A percentile compares a stretch with the other conserved stretches of the same genome.
phyloP scores from a whole-genome alignment of 2,797 vertebrate genomes.

The Lutjanus argentimaculatus region DNA sequence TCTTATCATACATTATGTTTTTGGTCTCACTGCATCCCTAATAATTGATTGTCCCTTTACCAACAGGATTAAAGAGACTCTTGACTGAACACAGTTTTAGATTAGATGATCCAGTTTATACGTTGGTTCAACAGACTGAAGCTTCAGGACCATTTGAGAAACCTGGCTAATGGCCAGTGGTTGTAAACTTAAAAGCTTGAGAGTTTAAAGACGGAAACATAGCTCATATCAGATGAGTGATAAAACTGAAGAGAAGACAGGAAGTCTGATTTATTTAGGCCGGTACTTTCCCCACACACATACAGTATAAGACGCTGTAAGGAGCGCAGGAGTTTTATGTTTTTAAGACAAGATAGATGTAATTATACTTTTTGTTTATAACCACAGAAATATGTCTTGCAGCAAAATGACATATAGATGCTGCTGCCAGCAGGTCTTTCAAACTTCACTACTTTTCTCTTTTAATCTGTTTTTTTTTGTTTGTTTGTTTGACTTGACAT shows the following conservation, averaged over 20 bases:
- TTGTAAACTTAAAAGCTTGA: constrained; percentile 5
- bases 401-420: too few species aligned
- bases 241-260: background rate
- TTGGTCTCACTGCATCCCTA: too few species aligned
- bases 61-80: background rate
- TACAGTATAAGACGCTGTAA: too few species aligned
- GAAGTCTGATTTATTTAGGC: background rate
- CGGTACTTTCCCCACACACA: background rate
- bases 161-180: background rate
- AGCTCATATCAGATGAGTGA: background rate
- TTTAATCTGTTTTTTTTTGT: too few species aligned
- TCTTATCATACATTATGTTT: too few species aligned
- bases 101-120: background rate
- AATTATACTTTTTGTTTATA: background rate
- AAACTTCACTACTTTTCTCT: too few species aligned
- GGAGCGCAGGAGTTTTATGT: background rate
- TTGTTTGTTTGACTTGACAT: too few species aligned
- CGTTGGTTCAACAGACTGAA: background rate
- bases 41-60: background rate
- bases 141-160: background rate
- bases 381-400: background rate
- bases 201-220: background rate
- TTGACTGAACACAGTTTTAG: background rate
- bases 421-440: too few species aligned
- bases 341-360: background rate